A percentile compares a stretch with the other conserved stretches of the same genome.
These are phyloP conservation scores for Mustela lutreola DNA, from an alignment of 2,113 vertebrate genomes.

Conservation along the genomic window DNA sequence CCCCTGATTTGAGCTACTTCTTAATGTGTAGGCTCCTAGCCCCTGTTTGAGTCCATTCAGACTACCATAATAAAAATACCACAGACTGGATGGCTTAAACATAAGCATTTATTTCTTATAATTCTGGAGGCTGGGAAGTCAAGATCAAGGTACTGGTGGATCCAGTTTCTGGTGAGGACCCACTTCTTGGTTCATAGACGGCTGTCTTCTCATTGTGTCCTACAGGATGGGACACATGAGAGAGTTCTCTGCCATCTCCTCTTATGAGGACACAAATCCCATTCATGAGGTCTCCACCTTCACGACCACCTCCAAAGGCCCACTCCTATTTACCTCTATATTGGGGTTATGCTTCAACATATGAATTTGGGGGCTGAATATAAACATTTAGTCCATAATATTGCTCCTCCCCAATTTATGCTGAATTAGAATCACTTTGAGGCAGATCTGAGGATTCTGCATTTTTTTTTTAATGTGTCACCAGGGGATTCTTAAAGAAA, in stretches of 20 bases:
- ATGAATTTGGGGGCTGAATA: background rate
- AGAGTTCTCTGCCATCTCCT: background rate
- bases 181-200: background rate
- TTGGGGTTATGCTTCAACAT: background rate
- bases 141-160: background rate
- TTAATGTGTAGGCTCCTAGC: rapidly evolving
- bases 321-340: background rate
- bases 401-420: too few relatives aligned
- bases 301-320: background rate
- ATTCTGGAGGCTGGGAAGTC: background rate
- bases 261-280: background rate
- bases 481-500: background rate
- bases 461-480: background rate
- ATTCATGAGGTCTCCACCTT: background rate
- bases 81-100: background rate
- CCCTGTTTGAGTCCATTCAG: background rate
- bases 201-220: background rate
- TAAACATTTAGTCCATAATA: background rate
- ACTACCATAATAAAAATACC: background rate
- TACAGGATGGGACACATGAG: background rate
- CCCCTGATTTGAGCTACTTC: background rate
- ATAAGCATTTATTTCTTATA: background rate
- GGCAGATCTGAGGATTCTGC: background rate
- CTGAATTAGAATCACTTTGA: background rate
- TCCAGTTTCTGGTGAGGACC: background rate